Evolutionary conservation across 2,888 invertebrate genomes (phyloP).

Genomic region (Molanna angustata): DNA sequence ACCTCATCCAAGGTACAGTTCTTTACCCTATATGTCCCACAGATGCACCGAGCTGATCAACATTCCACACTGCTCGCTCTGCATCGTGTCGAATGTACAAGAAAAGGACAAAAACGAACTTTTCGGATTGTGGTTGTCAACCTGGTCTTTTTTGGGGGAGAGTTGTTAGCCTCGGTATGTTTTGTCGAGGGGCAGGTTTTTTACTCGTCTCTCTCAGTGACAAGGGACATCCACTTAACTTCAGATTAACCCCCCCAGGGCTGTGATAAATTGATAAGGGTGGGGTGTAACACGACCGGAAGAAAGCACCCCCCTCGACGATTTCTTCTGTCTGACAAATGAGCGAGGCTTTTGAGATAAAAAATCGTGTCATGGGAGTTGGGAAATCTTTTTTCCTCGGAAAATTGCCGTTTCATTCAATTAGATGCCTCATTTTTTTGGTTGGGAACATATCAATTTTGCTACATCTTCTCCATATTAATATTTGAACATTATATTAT

Average conservation of each 20-base stretch:
- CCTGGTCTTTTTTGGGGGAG: constrained; percentile 6
- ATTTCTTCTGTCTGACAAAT: constrained; percentile 26
- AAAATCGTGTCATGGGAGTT: constrained; percentile 13
- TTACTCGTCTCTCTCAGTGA: constrained; percentile 26
- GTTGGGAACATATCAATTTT: too few species aligned
- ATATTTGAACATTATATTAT: too few species aligned
- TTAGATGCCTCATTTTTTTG: too few species aligned
- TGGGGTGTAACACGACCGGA: constrained; percentile 19
- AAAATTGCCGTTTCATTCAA: too few species aligned
- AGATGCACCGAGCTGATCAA: neutral
- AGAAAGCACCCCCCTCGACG: constrained; percentile 13
- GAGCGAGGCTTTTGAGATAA: constrained; percentile 24
- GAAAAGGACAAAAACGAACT: neutral
- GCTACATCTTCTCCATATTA: too few species aligned
- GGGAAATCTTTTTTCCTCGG: constrained; percentile 6
- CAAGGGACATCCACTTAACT: constrained; percentile 33
- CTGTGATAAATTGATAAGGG: constrained; percentile 33
- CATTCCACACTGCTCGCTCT: neutral
- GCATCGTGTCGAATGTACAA: neutral
- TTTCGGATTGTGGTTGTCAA: neutral
- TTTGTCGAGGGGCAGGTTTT: constrained; percentile 24
- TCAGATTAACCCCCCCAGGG: constrained; percentile 31
- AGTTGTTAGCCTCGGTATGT: constrained; percentile 1
- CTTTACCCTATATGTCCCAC: constrained; percentile 5
- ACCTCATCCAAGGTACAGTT: constrained; percentile 19